Base-by-base conservation (phyloP, 2,797 vertebrate species). In the Sebastes vulpes region DNA sequence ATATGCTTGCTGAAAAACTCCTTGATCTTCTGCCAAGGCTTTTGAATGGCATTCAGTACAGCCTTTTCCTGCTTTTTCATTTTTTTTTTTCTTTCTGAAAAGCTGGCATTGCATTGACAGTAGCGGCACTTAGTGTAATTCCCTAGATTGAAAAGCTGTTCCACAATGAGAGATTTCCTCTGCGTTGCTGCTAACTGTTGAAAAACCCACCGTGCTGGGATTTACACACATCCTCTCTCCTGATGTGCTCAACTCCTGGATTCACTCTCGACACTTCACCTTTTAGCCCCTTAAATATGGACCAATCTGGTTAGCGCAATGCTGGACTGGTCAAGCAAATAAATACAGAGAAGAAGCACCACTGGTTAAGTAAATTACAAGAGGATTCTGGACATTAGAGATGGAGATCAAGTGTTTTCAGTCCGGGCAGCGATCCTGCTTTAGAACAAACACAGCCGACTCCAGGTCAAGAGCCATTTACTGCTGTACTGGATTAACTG, bases 111-210 rank as follows among this genome's bases (percentile, higher is more conserved):
- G 89, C 96, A 96, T 95, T 97, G 95, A 97, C 95, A 95, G 96
- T 96, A 94, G 89, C 92, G 95, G 91, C 95, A 96, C 93, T 97
- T 96, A 96, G 91, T 95, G 88, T 97, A 97, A 96, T 97, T 97
- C 95, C 94, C 90, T 86, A 91, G 95, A 96, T 95, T 96, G 94
- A 96, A 97, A 97, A 96, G 94, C 90, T 95, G 93, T 91, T 89
- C 93, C 91, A 96, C 94, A 94, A 95, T 95, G 92, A 92, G 92
- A 96, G 90, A 97, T 96, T 96, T 94, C 92, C 82, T 95, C 87
- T 90, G 84, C 85, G 89, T 72, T 67, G 75, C 87, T 89, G 53
- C 75, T 72, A 56, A 88, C 73, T 80, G 78, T 82, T 77, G 74
- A 83, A 84, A 83, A 80, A 77, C 28, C 72, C 26, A 65, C 60